Evolutionary conservation across 2,113 vertebrate species (phyloP).

Genomic region (Rhinoderma darwinii): DNA sequence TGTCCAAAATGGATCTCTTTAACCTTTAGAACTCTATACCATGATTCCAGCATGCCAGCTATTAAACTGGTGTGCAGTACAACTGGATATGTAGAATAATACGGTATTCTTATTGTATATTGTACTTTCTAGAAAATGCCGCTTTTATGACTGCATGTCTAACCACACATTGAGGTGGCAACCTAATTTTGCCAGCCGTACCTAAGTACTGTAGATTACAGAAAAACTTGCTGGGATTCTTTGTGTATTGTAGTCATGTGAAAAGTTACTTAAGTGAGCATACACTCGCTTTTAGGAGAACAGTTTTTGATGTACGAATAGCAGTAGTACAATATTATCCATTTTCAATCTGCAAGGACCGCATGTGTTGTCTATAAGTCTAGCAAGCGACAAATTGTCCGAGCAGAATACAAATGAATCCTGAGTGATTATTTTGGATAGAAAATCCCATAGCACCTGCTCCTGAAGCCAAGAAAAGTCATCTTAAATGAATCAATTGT

Average conservation of each 20-base stretch:
- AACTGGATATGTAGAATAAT: too few relatives aligned
- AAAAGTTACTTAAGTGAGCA: neutral
- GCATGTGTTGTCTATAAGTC: slow-evolving; percentile 38
- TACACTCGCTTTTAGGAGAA: neutral
- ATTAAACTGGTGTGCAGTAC: too few relatives aligned
- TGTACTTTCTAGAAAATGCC: too few relatives aligned
- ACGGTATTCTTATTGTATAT: too few relatives aligned
- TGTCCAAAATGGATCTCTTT: too few relatives aligned
- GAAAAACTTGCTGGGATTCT: neutral
- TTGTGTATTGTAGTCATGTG: neutral
- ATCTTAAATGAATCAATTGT: slow-evolving; percentile 50
- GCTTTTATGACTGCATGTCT: neutral
- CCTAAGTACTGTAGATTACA: neutral
- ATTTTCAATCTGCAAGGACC: slow-evolving; percentile 32
- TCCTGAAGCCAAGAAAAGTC: slow-evolving; percentile 44
- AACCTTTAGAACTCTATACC: too few relatives aligned
- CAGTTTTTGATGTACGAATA: neutral
- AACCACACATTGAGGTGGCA: neutral
- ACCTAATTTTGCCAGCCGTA: neutral
- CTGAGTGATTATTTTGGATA: slow-evolving; percentile 47
- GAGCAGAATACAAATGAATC: slow-evolving; percentile 51
- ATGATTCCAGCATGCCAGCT: too few relatives aligned
- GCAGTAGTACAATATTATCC: slow-evolving; percentile 9
- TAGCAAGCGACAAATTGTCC: slow-evolving; percentile 39
- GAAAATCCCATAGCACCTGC: slow-evolving; percentile 40